Evolutionary conservation across 1,140 invertebrate genomes (phyloP), one percentile per base, ranked within the genome.

Genomic region (Oscheius sp.): DNA sequence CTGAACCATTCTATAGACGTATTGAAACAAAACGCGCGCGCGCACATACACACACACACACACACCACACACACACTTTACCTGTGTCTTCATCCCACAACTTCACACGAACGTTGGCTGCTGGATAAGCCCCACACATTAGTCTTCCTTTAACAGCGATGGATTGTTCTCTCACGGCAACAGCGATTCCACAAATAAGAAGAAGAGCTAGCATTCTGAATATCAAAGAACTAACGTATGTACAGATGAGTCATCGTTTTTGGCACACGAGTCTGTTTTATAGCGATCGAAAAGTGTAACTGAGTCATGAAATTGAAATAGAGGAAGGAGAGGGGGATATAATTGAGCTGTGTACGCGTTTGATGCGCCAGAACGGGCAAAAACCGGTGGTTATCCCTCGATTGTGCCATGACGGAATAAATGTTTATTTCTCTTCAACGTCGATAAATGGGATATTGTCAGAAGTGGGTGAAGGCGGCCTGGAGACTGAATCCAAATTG

Each of bases 41-140:
- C n/a, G n/a, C n/a, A n/a, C n/a, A n/a, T n/a, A n/a, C n/a, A n/a
- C n/a, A n/a, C n/a, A n/a, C n/a, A n/a, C n/a, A n/a, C n/a, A n/a
- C n/a, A n/a, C n/a, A n/a, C n/a, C n/a, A n/a, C n/a, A 26, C 7
- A n/a, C 3, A 66, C 10, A 18, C n/a, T n/a, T 23, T 18, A n/a
- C n/a, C n/a, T n/a, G n/a, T n/a, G n/a, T 72, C 69, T 64, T 72
- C 69, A 29, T 74, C 72, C 72, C 72, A 74, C 13, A 74, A 65
- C 36, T 74, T 74, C 32, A 74, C 42, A 2, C 65, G 35, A 29
- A 74, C 72, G 46, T 68, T 68, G 13, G 52, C 65, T 15, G 72
- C 72, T 42, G 72, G 72, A 20, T 42, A 34, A n/a, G 26, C 29
- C 7, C 72, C 72, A 52, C 72, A 74, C 20, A 74, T 42, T 18